Evolutionary conservation across 2,797 vertebrate species (phyloP), one percentile per base, ranked within the genome.

Genomic region (Ptychobarbus kaznakovi): DNA sequence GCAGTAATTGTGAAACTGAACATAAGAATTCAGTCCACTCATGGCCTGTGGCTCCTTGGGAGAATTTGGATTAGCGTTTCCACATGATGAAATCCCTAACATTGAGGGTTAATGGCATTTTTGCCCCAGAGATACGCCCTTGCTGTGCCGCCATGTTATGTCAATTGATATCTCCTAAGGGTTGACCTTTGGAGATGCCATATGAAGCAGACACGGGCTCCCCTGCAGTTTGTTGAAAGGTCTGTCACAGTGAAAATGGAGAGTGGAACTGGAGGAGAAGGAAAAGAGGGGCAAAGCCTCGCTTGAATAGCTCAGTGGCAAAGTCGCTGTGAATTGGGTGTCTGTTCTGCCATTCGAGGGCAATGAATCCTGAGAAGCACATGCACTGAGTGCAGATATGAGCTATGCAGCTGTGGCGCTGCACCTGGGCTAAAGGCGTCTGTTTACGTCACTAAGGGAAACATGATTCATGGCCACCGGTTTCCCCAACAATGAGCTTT

Each of bases 401-500:
- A 81, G 69, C 63, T 69, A 73, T 89, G 84, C 44, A 86, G 83
- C 51, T 85, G 72, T 86, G 42, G 44, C 80, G 49, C 44, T 61
- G 82, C 89, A 90, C 87, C 89, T 90, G 91, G 82, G 83, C 75
- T 38, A 80, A 83, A 80, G 69, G 38, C 85, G 65, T 78, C 72
- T 66, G 70, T 81, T 89, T 87, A 81, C 88, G 87, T 90, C 91
- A 90, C 68, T 85, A 9, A 82, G 44, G 72, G 82, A 85, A 89
- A 91, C 69, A n/a, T 15, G 72, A 87, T 89, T 86, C 70, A 83
- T 16, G 61, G 87, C 65, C 78, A 86, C 73, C 49, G 79, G 35
- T 72, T 87, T 83, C 82, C 63, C 70, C 3, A 87, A 92, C 89
- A 91, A 90, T 87, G 83, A 28, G 68, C 84, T 84, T 89, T 88